Base-by-base conservation (phyloP, 2,113 vertebrate species). In the Ictalurus furcatus region DNA sequence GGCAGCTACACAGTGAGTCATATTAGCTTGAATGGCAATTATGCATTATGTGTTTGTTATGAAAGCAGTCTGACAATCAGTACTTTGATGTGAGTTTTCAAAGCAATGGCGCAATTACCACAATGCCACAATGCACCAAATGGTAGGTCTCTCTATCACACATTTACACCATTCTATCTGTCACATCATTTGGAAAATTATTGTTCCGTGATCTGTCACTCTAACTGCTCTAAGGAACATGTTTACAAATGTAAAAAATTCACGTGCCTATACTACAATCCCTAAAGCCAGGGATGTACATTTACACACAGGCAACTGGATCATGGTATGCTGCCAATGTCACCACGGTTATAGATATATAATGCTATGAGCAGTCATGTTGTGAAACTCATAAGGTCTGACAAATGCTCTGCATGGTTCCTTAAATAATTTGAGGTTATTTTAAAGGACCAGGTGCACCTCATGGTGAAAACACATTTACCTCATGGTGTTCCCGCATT, bases 1-100 rank as follows among this genome's bases (percentile, higher is more conserved):
- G 71, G 80, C 67, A 63, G 81, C 67, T 76, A 34, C 28, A 23
- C 74, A 44, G 30, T 88, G 80, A 84, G 56, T 76, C 87, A 76
- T 63, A 65, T 84, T 88, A n/a, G n/a, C n/a, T 6, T 54, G 67
- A 84, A 84, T 84, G 58, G 28, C 88, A 78, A 78, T 76, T 63
- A 63, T 76, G 82, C 88, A 65, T 58, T 30, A 9, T 37, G 58
- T 88, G 56, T 65, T 23, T 63, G 37, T 71, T 76, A 76, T 30
- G 17, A 88, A 84, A 76, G 56, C 54, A 1, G 28, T 3, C 14
- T 34, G 78, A 69, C 48, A 71, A 48, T 80, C 34, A n/a, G 34
- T 63, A 80, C 73, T 79, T 71, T 81, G 37, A 87, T 67, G 61
- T 56, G n/a, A 34, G 44, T 59, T 69, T 65, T 81, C 61, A 56